Evolutionary conservation across 2,888 invertebrate genomes (phyloP).

Genomic region (Drosophila dives): DNA sequence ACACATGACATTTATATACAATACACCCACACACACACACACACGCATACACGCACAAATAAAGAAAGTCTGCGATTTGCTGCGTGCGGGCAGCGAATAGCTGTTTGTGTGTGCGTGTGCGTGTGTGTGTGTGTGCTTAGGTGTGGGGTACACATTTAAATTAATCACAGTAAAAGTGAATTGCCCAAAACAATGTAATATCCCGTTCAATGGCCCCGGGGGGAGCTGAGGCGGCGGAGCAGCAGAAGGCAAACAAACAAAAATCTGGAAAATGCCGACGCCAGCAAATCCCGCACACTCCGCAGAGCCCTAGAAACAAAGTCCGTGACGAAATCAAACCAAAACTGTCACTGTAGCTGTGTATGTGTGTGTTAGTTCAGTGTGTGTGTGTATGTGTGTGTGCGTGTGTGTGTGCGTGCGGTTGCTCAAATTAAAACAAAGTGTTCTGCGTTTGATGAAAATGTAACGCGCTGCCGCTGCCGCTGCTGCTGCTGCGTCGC

Average conservation of each 20-base stretch:
- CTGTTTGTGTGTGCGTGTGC: constrained; percentile 11
- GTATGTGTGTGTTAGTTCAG: constrained; percentile 18
- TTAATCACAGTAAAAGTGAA: constrained; percentile 81
- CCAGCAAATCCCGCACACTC: constrained; percentile 14
- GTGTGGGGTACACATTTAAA: constrained; percentile 64
- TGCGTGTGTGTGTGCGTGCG: constrained; percentile 54
- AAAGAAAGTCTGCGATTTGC: constrained; percentile 33
- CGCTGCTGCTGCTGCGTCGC: constrained; percentile 7
- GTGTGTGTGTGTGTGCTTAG: background rate
- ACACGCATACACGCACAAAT: background rate
- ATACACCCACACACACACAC: background rate
- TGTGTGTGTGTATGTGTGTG: constrained; percentile 35
- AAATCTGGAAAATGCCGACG: constrained; percentile 71
- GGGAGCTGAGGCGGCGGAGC: constrained; percentile 43
- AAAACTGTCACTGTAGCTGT: constrained; percentile 60
- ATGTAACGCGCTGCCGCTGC: constrained; percentile 68
- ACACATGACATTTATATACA: constrained; percentile 61
- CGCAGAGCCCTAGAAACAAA: constrained; percentile 35
- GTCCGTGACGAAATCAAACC: constrained; percentile 76
- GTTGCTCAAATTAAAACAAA: constrained; percentile 80
- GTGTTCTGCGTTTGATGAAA: constrained; percentile 81
- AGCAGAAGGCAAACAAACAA: constrained; percentile 54
- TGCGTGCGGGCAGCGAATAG: constrained; percentile 34
- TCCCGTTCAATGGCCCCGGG: constrained; percentile 67
- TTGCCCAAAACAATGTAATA: constrained; percentile 80